Base-by-base conservation (phyloP, 2,113 vertebrate genomes). In the Athene cunicularia region DNA sequence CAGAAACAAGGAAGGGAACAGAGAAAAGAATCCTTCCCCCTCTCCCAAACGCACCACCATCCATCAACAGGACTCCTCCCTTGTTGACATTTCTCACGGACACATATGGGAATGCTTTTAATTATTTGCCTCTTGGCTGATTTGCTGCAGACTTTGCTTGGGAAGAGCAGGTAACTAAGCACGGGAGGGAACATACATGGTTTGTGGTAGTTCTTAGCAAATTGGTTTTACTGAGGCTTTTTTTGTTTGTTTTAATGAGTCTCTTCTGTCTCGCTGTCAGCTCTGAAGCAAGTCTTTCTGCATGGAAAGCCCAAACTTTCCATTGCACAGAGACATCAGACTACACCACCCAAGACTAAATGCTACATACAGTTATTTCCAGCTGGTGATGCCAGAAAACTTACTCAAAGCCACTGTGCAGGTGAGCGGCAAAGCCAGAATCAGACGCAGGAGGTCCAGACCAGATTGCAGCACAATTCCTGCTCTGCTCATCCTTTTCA, bases 201-300 rank as follows among this genome's bases (percentile, higher is more conserved):
- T 53, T 84, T 49, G 37, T 63, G 59, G 52, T 32, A 72, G 17
- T 32, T 87, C 73, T 67, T 79, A 70, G 70, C n/a, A 79, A 0
- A 0, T 11, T 10, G 6, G 3, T 52, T 79, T 87, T 50, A 41
- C 37, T 41, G 23, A 68, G 27, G 0, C 6, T 33, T 9, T 43
- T 53, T 80, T 27, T 27, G 13, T 86, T 88, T 45, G 23, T 70
- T 91, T 87, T 67, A 85, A 56, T 80, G 49, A 82, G 39, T 33
- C 53, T 68, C 70, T 60, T 86, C 76, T 62, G 30, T 56, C 77
- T 84, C 7, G 0, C 41, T 72, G 39, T 75, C 71, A 76, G 58
- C 47, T 80, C 62, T 76, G 58, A 71, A 87, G 43, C 6, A 80
- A 71, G 18, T 39, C 60, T 88, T 75, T 66, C 74, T 85, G 32